phyloP scores from a whole-genome alignment of 2,888 invertebrate species.

The Drosophila mayaguana region DNA sequence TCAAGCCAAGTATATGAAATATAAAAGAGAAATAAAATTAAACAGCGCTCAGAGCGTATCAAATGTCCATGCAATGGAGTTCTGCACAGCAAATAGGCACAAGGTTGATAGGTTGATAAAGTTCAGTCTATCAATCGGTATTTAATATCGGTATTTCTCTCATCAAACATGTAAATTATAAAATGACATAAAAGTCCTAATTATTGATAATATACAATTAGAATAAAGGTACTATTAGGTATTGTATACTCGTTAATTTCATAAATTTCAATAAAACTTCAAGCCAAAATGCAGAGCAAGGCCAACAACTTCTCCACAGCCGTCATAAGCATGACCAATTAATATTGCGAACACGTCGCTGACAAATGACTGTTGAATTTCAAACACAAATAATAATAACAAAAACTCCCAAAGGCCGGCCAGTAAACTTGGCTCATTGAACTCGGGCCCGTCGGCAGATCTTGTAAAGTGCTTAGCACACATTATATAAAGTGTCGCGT shows the following conservation, averaged over 20 bases:
- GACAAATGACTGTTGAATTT: constrained; percentile 53
- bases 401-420: constrained; percentile 47
- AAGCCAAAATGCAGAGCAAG: constrained; percentile 60
- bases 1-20: background rate
- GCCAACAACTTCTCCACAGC: constrained; percentile 54
- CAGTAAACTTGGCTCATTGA: constrained; percentile 62
- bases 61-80: constrained; percentile 34
- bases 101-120: background rate
- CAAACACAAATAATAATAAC: constrained; percentile 42
- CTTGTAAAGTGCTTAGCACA: constrained; percentile 9
- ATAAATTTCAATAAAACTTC: constrained; percentile 32
- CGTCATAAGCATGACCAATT: constrained; percentile 48
- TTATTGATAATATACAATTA: background rate
- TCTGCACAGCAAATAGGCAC: background rate
- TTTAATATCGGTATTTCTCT: background rate
- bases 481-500: constrained; percentile 39
- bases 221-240: constrained; percentile 1
- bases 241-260: constrained; percentile 11
- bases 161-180: background rate
- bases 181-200: background rate
- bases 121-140: no score
- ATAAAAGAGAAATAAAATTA: background rate
- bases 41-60: background rate
- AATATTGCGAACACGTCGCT: constrained; percentile 38
- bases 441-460: constrained; percentile 40